Base-by-base conservation (phyloP, 2,113 vertebrate genomes). In the crab-eating macaque (Macaca fascicularis) region DNA sequence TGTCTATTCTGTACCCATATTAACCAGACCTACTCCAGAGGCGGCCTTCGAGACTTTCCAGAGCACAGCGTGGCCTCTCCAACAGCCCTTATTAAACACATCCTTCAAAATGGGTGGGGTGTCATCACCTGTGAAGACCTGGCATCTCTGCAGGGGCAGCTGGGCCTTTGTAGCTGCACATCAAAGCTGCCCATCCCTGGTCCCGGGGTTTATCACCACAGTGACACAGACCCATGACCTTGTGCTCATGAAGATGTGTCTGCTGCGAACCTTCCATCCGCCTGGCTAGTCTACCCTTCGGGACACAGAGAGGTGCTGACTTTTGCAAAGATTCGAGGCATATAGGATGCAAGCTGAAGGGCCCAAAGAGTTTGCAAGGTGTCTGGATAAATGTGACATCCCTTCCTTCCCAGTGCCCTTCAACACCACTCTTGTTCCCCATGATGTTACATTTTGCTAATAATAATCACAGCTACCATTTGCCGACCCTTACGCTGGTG, bases 121-220 rank as follows among this genome's bases (percentile, higher is more conserved):
- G n/a, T 48, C 25, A 16, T 69, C 72, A n/a, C 23, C 17, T 67
- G 12, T 25, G 38, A 19, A 79, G 55, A 70, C 48, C 14, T 38
- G 70, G 57, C 70, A 25, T 50, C 82, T 61, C 40, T 79, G n/a
- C 40, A 79, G 52, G 32, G 25, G 61, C 52, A 70, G 61, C 17
- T 67, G 69, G 86, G 55, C 20, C 81, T 98, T 84, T 96, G 55
- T 59, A 93, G 92, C 70, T 69, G 5, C 50, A 78, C 59, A 86
- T 86, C 72, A 95, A 82, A 93, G 67, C 50, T 88, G 38, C 40
- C 59, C 48, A 84, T 80, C 59, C n/a, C 55, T 72, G 32, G 55
- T 50, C 70, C 61, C 25, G 40, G 75, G 40, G 14, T 83, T 96
- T 87, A 83, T 20, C 64, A 45, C 92, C 74, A 50, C 80, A 72